Base-by-base conservation (phyloP, 2,113 vertebrate genomes). In the Zosterops lateralis region DNA sequence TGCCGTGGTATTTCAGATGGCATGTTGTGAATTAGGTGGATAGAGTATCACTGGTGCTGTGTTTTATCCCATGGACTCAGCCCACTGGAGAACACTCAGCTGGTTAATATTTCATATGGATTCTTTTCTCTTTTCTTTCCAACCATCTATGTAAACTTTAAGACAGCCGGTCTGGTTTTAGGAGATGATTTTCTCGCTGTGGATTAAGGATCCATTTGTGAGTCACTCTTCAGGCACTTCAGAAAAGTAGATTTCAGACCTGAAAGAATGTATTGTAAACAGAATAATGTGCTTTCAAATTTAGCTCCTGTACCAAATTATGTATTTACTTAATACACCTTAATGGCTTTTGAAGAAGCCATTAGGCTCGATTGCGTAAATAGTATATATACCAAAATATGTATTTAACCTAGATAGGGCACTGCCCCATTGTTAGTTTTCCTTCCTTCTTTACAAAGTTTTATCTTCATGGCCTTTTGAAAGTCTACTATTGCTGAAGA, bases 341-440 rank as follows among this genome's bases (percentile, higher is more conserved):
- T 97, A 98, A 98, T 98, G 96, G 97, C 85, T 97, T 97, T 97
- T 97, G 88, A 96, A 97, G 96, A 90, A 95, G 92, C 96, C 97
- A 97, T 97, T 96, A 97, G 90, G 84, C 86, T 92, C 31, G 42
- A 92, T 75, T 87, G 79, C 82, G 86, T 95, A 96, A 96, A 91
- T 96, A 93, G 79, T 79, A 90, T 44, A 66, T 92, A 87, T 91
- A 92, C 79, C 78, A 92, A 97, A 94, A 95, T 92, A 95, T 91
- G 84, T 95, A 91, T 97, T 97, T 97, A 96, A 97, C 93, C 95
- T 95, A 95, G 84, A 94, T 67, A 96, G 87, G 92, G 87, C 86
- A 91, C 61, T 91, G 95, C 89, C 68, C 45, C 87, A 79, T 89
- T 97, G 91, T 94, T 96, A 72, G 82, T 88, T 96, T 89, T 90